A percentile compares a stretch with the other conserved stretches of the same genome.
Conservation (phyloP, 2,113 vertebrate species). For the Proteles cristata region DNA sequence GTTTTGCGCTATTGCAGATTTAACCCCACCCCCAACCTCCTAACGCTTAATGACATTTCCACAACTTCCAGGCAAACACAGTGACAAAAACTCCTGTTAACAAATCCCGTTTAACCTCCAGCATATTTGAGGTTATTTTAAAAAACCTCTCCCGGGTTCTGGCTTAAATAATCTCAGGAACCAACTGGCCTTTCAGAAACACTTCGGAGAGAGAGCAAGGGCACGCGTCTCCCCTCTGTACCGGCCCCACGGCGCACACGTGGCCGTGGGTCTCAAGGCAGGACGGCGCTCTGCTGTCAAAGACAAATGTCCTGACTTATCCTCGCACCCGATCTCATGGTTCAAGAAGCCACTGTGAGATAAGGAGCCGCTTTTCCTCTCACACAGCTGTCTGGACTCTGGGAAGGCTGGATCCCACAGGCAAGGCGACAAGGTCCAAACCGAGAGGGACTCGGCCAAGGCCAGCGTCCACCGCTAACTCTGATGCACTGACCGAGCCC, state of each 20-base stretch:
- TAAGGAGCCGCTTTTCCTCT: neutral
- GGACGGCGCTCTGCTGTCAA: neutral
- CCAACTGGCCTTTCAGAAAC: neutral
- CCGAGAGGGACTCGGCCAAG: neutral
- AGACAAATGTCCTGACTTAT: neutral
- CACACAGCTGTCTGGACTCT: neutral
- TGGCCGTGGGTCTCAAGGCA: fast-evolving
- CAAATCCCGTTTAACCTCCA: neutral
- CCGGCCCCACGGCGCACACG: neutral
- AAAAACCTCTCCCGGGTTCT: slow-evolving; percentile 11
- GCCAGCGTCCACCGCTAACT: neutral
- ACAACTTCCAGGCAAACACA: neutral
- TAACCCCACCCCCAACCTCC: neutral
- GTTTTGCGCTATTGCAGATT: neutral
- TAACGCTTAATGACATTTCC: neutral
- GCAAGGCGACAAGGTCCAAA: neutral
- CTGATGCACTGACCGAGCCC: neutral
- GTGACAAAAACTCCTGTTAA: neutral
- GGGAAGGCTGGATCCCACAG: neutral
- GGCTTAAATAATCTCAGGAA: neutral
- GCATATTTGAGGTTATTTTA: neutral
- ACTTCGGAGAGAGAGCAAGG: slow-evolving; percentile 7
- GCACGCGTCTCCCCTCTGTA: neutral
- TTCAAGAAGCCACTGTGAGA: neutral
- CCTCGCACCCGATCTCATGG: neutral